These are phyloP conservation scores for Hydrotaea diabolus DNA, from an alignment of 2,888 invertebrate genomes.

Conservation along the genomic window DNA sequence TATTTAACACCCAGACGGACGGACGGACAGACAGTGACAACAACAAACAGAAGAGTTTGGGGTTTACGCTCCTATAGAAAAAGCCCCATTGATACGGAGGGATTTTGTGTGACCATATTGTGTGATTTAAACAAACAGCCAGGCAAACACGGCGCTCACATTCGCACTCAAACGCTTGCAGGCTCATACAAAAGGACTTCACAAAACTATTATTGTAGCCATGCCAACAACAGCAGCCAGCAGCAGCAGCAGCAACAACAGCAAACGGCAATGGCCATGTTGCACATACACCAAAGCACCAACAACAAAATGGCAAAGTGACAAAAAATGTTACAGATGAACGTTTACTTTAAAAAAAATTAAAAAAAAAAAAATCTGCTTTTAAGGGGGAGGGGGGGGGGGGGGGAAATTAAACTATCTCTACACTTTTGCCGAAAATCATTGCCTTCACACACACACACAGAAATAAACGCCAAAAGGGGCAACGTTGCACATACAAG, in stretches of 20 bases:
- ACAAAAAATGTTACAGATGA: conserved; percentile 72
- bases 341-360: conserved; percentile 14
- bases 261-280: background rate
- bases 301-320: conserved; percentile 74
- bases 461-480: background rate
- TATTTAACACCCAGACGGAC: conserved; percentile 29
- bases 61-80: background rate
- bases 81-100: conserved; percentile 32
- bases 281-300: conserved; percentile 22
- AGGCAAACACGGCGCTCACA: conserved; percentile 33
- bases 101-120: conserved; percentile 27
- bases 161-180: conserved; percentile 53
- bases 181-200: conserved; percentile 44
- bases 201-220: conserved; percentile 44
- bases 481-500: no score
- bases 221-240: conserved; percentile 16
- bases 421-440: conserved; percentile 33
- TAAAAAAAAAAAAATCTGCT: background rate
- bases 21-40: background rate
- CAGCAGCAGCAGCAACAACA: conserved; percentile 13
- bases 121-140: conserved; percentile 46
- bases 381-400: background rate
- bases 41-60: conserved; percentile 10
- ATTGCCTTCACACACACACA: conserved; percentile 8
- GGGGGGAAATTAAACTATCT: conserved; percentile 31